Conservation (phyloP, 2,797 vertebrate genomes). For the Ptychadena robeensis region DNA sequence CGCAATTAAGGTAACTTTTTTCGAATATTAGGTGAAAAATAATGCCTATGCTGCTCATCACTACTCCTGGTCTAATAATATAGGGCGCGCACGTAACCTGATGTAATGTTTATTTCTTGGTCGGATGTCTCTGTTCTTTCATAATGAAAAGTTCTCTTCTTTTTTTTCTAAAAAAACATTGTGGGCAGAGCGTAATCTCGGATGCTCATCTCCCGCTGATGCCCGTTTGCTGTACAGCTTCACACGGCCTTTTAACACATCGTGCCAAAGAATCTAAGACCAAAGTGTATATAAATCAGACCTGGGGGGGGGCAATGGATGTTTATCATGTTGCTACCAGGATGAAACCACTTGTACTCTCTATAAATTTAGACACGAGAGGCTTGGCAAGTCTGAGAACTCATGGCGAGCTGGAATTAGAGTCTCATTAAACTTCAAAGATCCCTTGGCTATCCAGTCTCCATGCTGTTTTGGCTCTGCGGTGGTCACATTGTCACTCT, state of each 20-base stretch:
- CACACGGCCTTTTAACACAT: neutral
- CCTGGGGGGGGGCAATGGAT: constrained; percentile 3
- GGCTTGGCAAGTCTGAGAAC: constrained; percentile 42
- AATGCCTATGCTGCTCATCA: too few species aligned
- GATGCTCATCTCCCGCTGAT: neutral
- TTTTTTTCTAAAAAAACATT: too few species aligned
- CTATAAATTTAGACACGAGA: constrained; percentile 43
- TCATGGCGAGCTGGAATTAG: constrained; percentile 40
- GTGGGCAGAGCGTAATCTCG: neutral
- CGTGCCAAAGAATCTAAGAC: constrained; percentile 9
- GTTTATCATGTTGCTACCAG: constrained; percentile 40
- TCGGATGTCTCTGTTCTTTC: neutral
- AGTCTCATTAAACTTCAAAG: constrained; percentile 58
- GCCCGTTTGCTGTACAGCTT: neutral
- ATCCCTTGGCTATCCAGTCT: neutral
- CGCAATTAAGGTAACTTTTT: too few species aligned
- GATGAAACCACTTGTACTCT: constrained; percentile 25
- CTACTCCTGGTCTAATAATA: too few species aligned
- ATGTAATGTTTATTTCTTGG: neutral
- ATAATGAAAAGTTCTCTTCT: neutral
- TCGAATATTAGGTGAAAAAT: too few species aligned
- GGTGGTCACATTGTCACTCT: constrained; percentile 37
- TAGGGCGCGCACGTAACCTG: neutral
- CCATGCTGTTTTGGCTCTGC: constrained; percentile 18
- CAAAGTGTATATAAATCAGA: constrained; percentile 30